Base-by-base conservation (phyloP, 2,888 invertebrate species). In the Pristionchus mayeri region DNA sequence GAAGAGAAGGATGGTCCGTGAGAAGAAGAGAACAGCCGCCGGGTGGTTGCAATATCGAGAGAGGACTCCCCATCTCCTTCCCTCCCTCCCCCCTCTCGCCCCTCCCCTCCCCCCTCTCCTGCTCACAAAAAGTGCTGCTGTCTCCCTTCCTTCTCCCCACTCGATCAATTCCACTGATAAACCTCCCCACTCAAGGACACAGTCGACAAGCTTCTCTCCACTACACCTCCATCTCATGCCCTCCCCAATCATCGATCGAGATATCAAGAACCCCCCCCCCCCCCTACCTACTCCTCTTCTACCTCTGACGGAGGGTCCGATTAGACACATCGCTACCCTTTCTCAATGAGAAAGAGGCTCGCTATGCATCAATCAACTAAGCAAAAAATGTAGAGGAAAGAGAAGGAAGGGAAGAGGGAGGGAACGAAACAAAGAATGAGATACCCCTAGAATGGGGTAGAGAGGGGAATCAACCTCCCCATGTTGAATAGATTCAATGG, bases 131-230 rank as follows among this genome's bases (percentile, higher is more conserved):
- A 71, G 71, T 71, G 60, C 60, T 60, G 60, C 27, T 60, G 71
- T 71, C 71, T 40, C 40, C 40, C 11, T 40, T 71, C 37, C 71
- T 71, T 71, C 71, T 40, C 71, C 2, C 30, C 60, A 60, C 60
- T 60, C 71, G 71, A 71, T 71, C 71, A 71, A 71, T 71, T 37
- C 37, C 71, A 40, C 71, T 71, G 71, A 71, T 71, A 71, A 71
- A 71, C 71, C 44, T 30, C 21, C 40, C 18, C 52, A 50, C 34
- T 50, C 34, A 78, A 37, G 37, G 78, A 78, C 50, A 78, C 34
- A 27, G n/a, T n/a, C n/a, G 11, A 34, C 30, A 37, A 27, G 30
- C 48, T 76, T n/a, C 30, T 48, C 44, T 71, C 37, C 37, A 34
- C 40, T 27, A 63, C 63, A 27, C 13, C 21, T 4, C 37, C 44